Evolutionary conservation across 2,113 vertebrate species (phyloP), one percentile per base, ranked within the genome.

Genomic region (Aviceda subcristata): DNA sequence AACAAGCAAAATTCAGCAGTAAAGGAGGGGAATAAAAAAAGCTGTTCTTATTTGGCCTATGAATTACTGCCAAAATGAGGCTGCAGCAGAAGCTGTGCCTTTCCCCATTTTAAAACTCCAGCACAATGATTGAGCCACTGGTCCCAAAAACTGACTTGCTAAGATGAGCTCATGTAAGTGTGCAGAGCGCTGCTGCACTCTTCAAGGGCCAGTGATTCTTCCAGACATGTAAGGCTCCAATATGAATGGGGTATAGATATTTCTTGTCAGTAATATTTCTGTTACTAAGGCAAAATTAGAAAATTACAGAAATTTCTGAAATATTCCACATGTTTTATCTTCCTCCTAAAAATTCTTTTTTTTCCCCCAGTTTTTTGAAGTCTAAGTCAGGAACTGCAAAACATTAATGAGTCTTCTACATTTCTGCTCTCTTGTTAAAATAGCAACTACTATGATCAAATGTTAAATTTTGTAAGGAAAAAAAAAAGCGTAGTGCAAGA

Each of bases 391-490:
- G 56, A 94, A 67, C 57, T 74, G 45, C 82, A 94, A 83, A 56
- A 73, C 86, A 94, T 93, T 86, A 82, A 73, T 2, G 9, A 77
- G 63, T 34, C 85, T 71, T 78, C 71, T 39, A 57, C 20, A 39
- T 56, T 76, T 92, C 39, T 88, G 26, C n/a, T 92, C 60, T 60
- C 57, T 34, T 56, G 36, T 78, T 94, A 92, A 92, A 97, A 94
- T 53, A 92, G 95, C 34, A 91, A 60, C 63, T 87, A 78, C 88
- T 91, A 85, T n/a, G 56, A 91, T 94, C 51, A 93, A 92, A 88
- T 45, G 63, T 91, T 86, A 74, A 43, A 71, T 74, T 77, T 60
- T 59, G 20, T 71, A 83, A 43, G 48, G 18, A 22, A 27, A 22
- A 30, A 43, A 74, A 68, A 30, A 13, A 19, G 64, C 1, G 0